These are phyloP conservation scores for Triplophysa rosa DNA, from an alignment of 2,113 vertebrate genomes.

Conservation along the genomic window DNA sequence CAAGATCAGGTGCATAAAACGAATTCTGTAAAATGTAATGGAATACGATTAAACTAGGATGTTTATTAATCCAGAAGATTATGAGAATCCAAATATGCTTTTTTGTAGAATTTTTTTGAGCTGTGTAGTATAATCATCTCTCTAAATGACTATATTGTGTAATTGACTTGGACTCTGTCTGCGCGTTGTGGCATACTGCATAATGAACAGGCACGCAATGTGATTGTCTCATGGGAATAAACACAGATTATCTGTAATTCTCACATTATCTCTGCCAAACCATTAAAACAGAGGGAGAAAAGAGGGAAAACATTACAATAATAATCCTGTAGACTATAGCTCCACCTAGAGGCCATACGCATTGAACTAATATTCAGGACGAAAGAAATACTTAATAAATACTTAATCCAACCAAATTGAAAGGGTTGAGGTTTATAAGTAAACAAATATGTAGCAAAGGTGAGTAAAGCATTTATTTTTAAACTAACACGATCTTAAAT, in stretches of 20 bases:
- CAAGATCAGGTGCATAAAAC: too few relatives aligned
- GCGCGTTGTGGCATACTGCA: constrained; percentile 31
- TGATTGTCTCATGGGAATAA: constrained; percentile 48
- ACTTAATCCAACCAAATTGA: background rate
- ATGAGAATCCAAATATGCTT: background rate
- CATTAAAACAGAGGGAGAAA: constrained; percentile 34
- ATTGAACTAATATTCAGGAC: too few relatives aligned
- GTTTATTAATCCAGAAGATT: background rate
- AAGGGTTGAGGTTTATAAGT: too few relatives aligned
- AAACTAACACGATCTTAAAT: too few relatives aligned
- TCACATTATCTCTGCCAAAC: constrained; percentile 50
- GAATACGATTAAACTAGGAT: background rate
- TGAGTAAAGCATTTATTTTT: too few relatives aligned
- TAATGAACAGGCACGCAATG: constrained; percentile 46
- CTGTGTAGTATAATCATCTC: constrained; percentile 3
- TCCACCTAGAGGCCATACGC: constrained; percentile 54
- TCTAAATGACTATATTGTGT: constrained; percentile 36
- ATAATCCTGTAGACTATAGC: constrained; percentile 43
- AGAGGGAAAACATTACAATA: background rate
- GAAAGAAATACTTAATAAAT: too few relatives aligned
- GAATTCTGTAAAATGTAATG: background rate
- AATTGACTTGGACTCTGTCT: constrained; percentile 43
- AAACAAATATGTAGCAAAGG: too few relatives aligned
- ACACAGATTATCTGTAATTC: constrained; percentile 51
- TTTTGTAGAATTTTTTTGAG: background rate